Evolutionary conservation across 2,113 vertebrate genomes (phyloP).

Genomic region (Microtus montanus): DNA sequence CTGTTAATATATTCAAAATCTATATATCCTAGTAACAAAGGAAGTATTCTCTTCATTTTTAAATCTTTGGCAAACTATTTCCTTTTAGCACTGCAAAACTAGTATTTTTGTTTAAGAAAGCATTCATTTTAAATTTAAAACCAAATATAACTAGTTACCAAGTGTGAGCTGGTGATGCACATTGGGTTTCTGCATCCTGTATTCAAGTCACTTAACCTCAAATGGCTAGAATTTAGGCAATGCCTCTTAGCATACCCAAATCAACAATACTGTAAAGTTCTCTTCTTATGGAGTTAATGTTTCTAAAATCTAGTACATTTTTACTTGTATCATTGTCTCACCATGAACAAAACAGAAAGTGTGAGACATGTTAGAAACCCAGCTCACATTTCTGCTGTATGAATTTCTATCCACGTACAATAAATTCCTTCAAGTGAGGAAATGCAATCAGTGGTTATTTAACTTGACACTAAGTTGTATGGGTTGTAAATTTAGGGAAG

Average conservation of each 20-base stretch:
- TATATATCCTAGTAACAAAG: conserved; percentile 1
- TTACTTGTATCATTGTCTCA: conserved; percentile 19
- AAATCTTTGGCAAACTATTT: conserved; percentile 45
- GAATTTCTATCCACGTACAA: background rate
- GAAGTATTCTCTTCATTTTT: conserved; percentile 32
- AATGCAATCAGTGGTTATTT: background rate
- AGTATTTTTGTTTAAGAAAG: conserved; percentile 41
- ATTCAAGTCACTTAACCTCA: too few relatives aligned
- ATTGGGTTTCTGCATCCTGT: background rate
- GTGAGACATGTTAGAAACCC: background rate
- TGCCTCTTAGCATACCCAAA: background rate
- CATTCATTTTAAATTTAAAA: conserved; percentile 53
- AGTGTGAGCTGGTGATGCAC: too few relatives aligned
- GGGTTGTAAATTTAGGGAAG: background rate
- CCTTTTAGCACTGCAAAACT: conserved; percentile 12
- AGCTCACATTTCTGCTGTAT: background rate
- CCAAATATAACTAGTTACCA: background rate
- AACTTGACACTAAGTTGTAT: conserved; percentile 14
- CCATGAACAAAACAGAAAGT: background rate
- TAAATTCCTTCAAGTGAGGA: background rate
- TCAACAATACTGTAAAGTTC: background rate
- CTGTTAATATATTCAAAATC: background rate
- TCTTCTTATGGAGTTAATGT: background rate
- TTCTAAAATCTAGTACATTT: conserved; percentile 9
- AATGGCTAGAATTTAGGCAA: background rate